Evolutionary conservation across 2,113 vertebrate species (phyloP).

Genomic region (Myotis brandtii): DNA sequence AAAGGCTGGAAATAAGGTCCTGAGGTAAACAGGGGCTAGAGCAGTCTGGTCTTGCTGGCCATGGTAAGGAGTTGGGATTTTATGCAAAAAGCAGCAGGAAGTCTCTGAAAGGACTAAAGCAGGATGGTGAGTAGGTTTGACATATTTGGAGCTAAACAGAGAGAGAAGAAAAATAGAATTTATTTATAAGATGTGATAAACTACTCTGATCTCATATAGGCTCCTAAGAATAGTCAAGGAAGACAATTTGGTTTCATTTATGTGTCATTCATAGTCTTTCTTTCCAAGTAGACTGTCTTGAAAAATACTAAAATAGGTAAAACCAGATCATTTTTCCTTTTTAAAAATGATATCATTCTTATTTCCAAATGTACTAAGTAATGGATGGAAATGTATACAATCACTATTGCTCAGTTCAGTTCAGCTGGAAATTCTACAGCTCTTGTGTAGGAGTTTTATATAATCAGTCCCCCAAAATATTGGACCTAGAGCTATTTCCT

Average conservation of each 20-base stretch:
- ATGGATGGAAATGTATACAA: conserved; percentile 14
- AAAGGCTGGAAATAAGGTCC: background rate
- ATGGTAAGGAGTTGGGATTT: background rate
- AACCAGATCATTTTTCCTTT: conserved; percentile 31
- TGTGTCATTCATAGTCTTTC: background rate
- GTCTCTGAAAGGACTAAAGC: background rate
- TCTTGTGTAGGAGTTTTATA: conserved; percentile 65
- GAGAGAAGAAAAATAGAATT: conserved; percentile 8
- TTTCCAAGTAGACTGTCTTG: background rate
- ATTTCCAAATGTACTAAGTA: conserved; percentile 51
- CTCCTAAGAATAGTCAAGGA: background rate
- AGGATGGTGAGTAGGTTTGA: background rate
- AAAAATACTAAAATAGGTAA: conserved; percentile 6
- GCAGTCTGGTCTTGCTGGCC: background rate
- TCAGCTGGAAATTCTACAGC: conserved; percentile 46
- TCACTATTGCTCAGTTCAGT: conserved; percentile 52
- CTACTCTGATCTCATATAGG: background rate
- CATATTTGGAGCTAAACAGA: background rate
- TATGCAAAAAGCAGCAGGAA: background rate
- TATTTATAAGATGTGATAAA: background rate
- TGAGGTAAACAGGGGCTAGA: background rate
- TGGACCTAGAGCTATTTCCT: conserved; percentile 38
- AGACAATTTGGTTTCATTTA: background rate
- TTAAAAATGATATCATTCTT: background rate
- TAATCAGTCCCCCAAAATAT: conserved; percentile 49